Base-by-base conservation (phyloP, 1,140 invertebrate genomes). In the Hylyphantes graminicola region DNA sequence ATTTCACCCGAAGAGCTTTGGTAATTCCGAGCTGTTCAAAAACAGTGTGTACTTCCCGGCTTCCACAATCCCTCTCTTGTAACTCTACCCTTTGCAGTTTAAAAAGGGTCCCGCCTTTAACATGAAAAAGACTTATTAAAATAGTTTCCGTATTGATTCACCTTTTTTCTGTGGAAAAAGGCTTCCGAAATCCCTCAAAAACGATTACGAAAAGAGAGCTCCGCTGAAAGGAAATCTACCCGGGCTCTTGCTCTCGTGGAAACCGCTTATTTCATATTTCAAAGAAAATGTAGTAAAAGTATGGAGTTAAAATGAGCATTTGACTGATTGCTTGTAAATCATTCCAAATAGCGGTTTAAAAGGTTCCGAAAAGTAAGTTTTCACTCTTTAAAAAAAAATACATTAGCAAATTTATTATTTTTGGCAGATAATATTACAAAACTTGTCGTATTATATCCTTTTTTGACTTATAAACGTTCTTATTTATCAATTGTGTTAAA, bases 201-300 rank as follows among this genome's bases (percentile, higher is more conserved):
- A 51, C 48, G 67, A 70, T 70, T 70, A 70, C 67, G 67, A 55
- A 74, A 74, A 74, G 72, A 57, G 59, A 57, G 72, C 72, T 74
- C 19, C 72, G 70, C 15, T 74, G 35, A 19, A n/a, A 59, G 19
- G 59, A 74, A 74, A 74, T 51, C 13, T 51, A 53, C 54, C 54
- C 67, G 54, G n/a, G 12, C 17, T 17, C 5, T 10, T 21, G 13
- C 17, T 70, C 53, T 51, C 54, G 10, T 53, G n/a, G 51, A 10
- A 53, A 53, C 54, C 54, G 35, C 35, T 35, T 35, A 35, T 35
- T 35, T 35, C 35, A 35, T 35, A 35, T 35, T 35, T 35, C 35
- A 53, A 17, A 53, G 4, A 17, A 3, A 17, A 17, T 48, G 50
- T 10, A 70, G 51, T 70, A 48, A 51, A 8, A n/a, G 48, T 51